These are phyloP conservation scores for Dolomedes plantarius DNA, from an alignment of 2,888 invertebrate species.

Conservation along the genomic window DNA sequence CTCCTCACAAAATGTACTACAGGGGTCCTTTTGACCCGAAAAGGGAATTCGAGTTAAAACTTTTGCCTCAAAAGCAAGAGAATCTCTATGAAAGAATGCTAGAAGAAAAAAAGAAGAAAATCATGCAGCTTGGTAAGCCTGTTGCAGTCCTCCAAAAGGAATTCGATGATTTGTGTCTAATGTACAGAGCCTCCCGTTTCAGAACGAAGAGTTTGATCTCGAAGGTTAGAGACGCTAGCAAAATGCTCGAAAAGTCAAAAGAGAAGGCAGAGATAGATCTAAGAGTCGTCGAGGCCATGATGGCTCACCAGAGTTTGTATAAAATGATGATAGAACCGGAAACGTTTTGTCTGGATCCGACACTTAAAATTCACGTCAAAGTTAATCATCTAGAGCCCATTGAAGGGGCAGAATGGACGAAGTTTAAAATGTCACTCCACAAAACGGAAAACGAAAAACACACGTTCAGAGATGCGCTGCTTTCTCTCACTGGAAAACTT, in stretches of 20 bases:
- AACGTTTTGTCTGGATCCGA: constrained; percentile 12
- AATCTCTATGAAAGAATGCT: constrained; percentile 21
- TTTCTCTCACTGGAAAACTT: not conserved
- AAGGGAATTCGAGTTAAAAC: constrained; percentile 27
- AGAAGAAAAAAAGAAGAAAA: constrained; percentile 10
- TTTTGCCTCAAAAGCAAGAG: constrained; percentile 39
- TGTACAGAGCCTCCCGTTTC: constrained; percentile 36
- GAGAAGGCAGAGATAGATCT: not conserved
- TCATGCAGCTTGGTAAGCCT: constrained; percentile 23
- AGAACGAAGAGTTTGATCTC: constrained; percentile 25
- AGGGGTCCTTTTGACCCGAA: constrained; percentile 35
- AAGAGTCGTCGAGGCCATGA: constrained; percentile 35
- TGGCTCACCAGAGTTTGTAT: constrained; percentile 35
- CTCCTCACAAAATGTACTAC: constrained; percentile 33
- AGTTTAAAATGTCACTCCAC: constrained; percentile 25
- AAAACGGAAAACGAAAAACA: constrained; percentile 21
- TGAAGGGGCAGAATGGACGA: not conserved
- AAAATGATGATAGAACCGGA: constrained; percentile 40
- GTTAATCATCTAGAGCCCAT: not conserved
- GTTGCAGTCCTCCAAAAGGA: not conserved
- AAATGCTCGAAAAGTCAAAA: not conserved
- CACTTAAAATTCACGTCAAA: not conserved
- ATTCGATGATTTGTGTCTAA: constrained; percentile 28
- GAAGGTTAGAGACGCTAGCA: not conserved
- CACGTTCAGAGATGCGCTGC: not conserved